phyloP scores from a whole-genome alignment of 2,888 invertebrate genomes.

The Tanaodytes sp. region DNA sequence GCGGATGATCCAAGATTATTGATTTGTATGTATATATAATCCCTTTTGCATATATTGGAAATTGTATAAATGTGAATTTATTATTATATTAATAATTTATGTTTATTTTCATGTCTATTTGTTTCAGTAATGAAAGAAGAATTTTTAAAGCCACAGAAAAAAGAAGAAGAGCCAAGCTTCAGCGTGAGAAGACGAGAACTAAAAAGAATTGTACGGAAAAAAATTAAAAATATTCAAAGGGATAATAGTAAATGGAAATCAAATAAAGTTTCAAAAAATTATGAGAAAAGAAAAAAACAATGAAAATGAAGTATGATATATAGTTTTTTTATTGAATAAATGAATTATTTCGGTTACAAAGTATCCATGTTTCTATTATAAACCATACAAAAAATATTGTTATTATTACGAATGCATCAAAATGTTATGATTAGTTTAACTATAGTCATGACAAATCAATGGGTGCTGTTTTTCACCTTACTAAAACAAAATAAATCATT shows the following conservation, averaged over 20 bases:
- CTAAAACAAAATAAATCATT: too few relatives aligned
- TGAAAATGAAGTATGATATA: too few relatives aligned
- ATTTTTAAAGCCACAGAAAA: conserved; percentile 20
- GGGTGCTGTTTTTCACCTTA: too few relatives aligned
- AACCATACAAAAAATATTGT: too few relatives aligned
- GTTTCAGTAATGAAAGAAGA: conserved; percentile 37
- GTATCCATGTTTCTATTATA: too few relatives aligned
- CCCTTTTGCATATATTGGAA: neutral
- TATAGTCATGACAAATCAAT: too few relatives aligned
- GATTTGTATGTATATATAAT: conserved; percentile 22
- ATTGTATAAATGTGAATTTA: neutral
- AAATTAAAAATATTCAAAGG: conserved; percentile 34
- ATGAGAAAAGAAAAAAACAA: conserved; percentile 33
- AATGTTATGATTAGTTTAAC: too few relatives aligned
- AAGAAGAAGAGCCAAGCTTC: conserved; percentile 22
- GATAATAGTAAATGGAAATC: conserved; percentile 28
- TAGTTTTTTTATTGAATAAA: too few relatives aligned
- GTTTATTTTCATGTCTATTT: neutral
- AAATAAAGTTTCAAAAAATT: conserved; percentile 31
- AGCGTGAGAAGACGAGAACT: conserved; percentile 28
- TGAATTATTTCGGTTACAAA: too few relatives aligned
- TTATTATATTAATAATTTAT: neutral
- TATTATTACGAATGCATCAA: too few relatives aligned
- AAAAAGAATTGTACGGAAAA: conserved; percentile 36
- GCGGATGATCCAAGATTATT: conserved; percentile 32